These are phyloP conservation scores for Colinus virginianus DNA, from an alignment of 2,113 vertebrate genomes.

Conservation along the genomic window DNA sequence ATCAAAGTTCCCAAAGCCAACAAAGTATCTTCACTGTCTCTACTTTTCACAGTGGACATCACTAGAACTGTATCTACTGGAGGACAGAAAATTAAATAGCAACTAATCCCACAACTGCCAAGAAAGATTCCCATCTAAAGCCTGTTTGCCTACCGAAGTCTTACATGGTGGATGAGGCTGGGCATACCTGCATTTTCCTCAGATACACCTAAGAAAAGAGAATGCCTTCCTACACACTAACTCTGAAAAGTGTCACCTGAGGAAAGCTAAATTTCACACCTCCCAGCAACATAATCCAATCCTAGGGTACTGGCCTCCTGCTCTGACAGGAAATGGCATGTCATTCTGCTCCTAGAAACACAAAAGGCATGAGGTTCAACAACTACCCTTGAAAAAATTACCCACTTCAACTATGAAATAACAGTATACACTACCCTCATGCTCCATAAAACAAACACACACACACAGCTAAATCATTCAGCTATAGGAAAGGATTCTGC, in stretches of 20 bases:
- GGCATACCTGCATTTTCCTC: not conserved
- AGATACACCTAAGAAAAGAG: not conserved
- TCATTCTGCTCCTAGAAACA: not conserved
- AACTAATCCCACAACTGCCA: not conserved
- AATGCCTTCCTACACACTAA: not conserved
- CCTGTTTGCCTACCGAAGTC: not conserved
- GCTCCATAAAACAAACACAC: not conserved
- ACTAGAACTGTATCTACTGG: not conserved
- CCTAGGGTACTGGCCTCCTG: not conserved
- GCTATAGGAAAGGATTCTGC: not conserved
- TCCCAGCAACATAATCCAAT: not conserved
- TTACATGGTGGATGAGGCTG: not conserved
- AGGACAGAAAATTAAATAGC: not conserved
- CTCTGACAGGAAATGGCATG: fast-evolving
- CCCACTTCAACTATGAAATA: not conserved
- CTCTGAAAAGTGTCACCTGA: not conserved
- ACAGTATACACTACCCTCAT: not conserved
- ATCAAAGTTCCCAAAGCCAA: not conserved
- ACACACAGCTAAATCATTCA: not conserved
- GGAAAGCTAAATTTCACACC: not conserved
- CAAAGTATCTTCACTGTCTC: fast-evolving
- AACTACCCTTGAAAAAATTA: not conserved
- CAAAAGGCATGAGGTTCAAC: fast-evolving
- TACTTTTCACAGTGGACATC: not conserved
- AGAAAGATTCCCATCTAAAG: not conserved